Base-by-base conservation (phyloP, 2,797 vertebrate genomes). In the Anguilla marmorata region DNA sequence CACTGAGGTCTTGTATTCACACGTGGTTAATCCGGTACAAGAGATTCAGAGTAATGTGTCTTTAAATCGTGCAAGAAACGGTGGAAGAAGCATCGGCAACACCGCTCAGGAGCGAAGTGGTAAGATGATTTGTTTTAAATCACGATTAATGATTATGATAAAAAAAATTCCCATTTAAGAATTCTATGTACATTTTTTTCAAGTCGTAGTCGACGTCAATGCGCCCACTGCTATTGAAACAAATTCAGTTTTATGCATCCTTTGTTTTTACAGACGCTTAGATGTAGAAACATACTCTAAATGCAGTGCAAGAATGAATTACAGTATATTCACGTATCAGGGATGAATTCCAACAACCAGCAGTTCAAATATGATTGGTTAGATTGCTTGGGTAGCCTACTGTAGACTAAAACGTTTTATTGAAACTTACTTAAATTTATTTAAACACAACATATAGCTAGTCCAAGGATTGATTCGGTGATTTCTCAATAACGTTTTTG, bases 21-120 rank as follows among this genome's bases (percentile, higher is more conserved):
- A 96, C 80, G 95, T 95, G 60, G 95, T 93, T 88, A 94, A 95
- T 88, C 94, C 96, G 72, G 94, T 91, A 14, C 93, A 94, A 74
- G 96, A 96, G 91, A 92, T 92, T 63, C 93, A 96, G 16, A 94
- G 95, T 94, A 98, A 98, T 87, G 97, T 95, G 92, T 97, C 97
- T 69, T 89, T 98, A 94, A 99, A 99, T 90, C 97, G 98, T 89
- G 98, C 98, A 48, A 95, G 98, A 74, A 96, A 95, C 21, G 98
- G 98, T 86, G 98, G 98, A 88, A 96, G 97, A 91, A 96, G 96
- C 89, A 94, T 95, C 85, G 93, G 88, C 86, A 86, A 90, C 91
- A 8, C 94, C 1, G 94, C 94, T 91, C 92, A 95, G 54, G 97
- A 97, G 86, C 94, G 96, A 90, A 94, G 91, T 93, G 97, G 98